Evolutionary conservation across 2,888 invertebrate genomes (phyloP).

Genomic region (Yponomeuta evonymella): DNA sequence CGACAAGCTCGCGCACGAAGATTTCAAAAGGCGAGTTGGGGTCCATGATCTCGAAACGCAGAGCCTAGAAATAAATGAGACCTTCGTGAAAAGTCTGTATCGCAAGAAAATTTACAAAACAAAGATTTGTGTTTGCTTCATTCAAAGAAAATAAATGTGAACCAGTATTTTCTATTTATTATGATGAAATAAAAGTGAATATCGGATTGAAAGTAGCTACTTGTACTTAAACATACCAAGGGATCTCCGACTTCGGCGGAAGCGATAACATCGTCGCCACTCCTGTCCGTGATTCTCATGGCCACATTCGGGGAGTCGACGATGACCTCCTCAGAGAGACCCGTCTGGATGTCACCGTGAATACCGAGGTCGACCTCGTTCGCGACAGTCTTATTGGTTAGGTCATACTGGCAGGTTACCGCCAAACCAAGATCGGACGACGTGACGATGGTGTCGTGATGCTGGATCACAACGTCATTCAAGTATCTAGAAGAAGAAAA

Average conservation of each 20-base stretch:
- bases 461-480: conserved; percentile 95
- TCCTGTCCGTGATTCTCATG: conserved; percentile 93
- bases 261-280: conserved; percentile 88
- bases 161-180: not conserved
- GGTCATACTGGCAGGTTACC: conserved; percentile 95
- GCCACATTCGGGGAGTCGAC: conserved; percentile 96
- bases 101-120: no score
- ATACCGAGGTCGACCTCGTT: conserved; percentile 94
- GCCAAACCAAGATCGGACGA: conserved; percentile 95
- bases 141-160: not conserved
- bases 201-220: not conserved
- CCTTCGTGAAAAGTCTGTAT: not conserved
- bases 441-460: conserved; percentile 96
- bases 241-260: conserved; percentile 96
- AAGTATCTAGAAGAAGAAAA: conserved; percentile 73
- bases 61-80: conserved; percentile 72
- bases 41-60: conserved; percentile 94
- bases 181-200: not conserved
- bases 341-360: conserved; percentile 90
- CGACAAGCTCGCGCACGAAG: conserved; percentile 94
- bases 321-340: conserved; percentile 91
- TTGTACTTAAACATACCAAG: conserved; percentile 57
- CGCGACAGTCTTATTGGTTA: conserved; percentile 94
- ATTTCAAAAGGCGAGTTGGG: conserved; percentile 96
- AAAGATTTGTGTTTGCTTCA: no score